Evolutionary conservation across 2,888 invertebrate species (phyloP).

Genomic region (Mesorhabditis spiculigera): DNA sequence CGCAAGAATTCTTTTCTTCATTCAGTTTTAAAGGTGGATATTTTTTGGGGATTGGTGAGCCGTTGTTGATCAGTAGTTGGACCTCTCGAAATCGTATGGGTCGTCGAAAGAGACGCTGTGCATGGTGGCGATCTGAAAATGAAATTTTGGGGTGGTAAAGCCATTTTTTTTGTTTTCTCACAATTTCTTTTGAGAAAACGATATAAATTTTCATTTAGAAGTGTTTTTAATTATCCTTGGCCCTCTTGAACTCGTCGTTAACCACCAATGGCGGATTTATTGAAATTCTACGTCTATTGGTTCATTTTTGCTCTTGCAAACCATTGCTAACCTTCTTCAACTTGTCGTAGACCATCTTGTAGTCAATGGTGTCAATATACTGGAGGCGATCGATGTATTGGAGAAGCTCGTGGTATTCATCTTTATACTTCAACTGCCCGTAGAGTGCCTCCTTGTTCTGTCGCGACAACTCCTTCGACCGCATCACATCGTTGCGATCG

Average conservation of each 20-base stretch:
- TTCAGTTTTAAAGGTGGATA: too few species aligned
- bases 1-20: too few species aligned
- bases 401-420: constrained; percentile 36
- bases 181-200: background rate
- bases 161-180: background rate
- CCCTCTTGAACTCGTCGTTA: background rate
- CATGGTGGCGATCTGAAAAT: background rate
- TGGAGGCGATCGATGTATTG: constrained; percentile 38
- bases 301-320: too few species aligned
- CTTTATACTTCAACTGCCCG: background rate
- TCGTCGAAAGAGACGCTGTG: background rate
- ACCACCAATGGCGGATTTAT: background rate
- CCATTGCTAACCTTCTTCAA: constrained; percentile 7
- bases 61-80: background rate
- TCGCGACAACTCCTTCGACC: constrained; percentile 32
- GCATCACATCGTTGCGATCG: constrained; percentile 22
- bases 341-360: constrained; percentile 35
- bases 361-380: constrained; percentile 42
- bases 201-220: background rate
- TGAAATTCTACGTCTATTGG: background rate
- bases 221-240: too few species aligned
- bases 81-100: constrained; percentile 6
- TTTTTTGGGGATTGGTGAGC: too few species aligned
- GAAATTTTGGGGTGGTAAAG: background rate
- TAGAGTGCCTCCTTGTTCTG: constrained; percentile 18